Conservation (phyloP, 2,113 vertebrate species). For the Colaptes auratus region DNA sequence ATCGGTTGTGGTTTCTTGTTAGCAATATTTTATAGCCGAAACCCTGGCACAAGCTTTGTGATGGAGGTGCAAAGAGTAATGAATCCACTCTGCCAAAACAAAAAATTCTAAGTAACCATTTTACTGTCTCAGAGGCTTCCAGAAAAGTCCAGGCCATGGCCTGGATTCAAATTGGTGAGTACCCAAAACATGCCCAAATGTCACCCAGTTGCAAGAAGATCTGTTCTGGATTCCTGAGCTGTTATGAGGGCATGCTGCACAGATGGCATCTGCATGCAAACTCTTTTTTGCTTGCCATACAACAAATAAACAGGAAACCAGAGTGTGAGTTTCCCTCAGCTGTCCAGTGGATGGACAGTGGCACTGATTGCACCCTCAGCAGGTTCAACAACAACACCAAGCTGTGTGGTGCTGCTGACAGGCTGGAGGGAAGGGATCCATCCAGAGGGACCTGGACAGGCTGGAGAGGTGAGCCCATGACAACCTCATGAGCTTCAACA, state of each 20-base stretch:
- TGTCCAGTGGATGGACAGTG: background rate
- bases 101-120: background rate
- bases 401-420: too few species aligned
- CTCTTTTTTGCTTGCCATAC: background rate
- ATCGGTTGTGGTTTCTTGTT: constrained; percentile 24
- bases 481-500: too few species aligned
- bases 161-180: constrained; percentile 27
- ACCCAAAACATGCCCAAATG: constrained; percentile 39
- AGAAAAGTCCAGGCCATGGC: background rate
- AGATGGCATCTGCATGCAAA: background rate
- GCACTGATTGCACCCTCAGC: too few species aligned
- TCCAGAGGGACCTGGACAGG: too few species aligned
- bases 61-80: constrained; percentile 2
- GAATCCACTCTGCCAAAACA: constrained; percentile 26
- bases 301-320: background rate
- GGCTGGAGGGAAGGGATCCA: too few species aligned
- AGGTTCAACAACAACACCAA: too few species aligned
- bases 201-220: constrained; percentile 5
- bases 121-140: background rate
- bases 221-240: constrained; percentile 26
- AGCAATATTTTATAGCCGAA: constrained; percentile 23
- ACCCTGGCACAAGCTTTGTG: background rate
- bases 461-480: too few species aligned
- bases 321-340: background rate
- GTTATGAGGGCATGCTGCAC: background rate